Percentiles rank a stretch among this genome's conserved stretches.
Conservation (phyloP, 2,797 vertebrate species). For the Denticeps clupeoides region DNA sequence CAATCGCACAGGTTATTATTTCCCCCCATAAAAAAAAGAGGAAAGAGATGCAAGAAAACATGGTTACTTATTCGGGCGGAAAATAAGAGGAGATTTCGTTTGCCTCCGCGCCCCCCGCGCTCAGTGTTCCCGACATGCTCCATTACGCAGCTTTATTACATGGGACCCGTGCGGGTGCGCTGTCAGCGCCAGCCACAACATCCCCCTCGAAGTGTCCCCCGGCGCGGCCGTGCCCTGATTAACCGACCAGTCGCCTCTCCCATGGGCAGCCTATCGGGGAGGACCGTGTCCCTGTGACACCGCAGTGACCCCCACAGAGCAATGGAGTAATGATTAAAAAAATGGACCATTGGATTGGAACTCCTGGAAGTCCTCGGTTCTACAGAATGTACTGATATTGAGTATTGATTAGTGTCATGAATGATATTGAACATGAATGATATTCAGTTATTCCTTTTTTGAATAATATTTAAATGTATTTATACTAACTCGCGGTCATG, state of each 20-base stretch:
- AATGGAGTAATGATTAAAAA: too few species aligned
- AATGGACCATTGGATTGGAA: too few species aligned
- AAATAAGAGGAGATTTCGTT: slow-evolving; percentile 42
- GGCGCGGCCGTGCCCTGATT: slow-evolving; percentile 42
- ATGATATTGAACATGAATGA: too few species aligned
- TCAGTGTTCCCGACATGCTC: slow-evolving; percentile 36
- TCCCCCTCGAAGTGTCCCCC: slow-evolving; percentile 34
- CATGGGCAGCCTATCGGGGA: not conserved
- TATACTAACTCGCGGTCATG: too few species aligned
- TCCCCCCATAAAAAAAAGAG: slow-evolving; percentile 14
- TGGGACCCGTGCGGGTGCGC: slow-evolving; percentile 37
- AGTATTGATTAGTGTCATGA: too few species aligned
- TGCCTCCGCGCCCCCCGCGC: slow-evolving; percentile 40
- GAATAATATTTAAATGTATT: too few species aligned
- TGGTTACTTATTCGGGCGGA: slow-evolving; percentile 25
- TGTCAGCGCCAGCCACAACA: slow-evolving; percentile 55
- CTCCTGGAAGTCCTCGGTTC: too few species aligned
- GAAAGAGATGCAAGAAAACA: not conserved
- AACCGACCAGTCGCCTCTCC: slow-evolving; percentile 13
- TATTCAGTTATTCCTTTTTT: too few species aligned
- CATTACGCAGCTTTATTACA: slow-evolving; percentile 41
- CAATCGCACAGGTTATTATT: slow-evolving; percentile 31
- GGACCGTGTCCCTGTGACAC: not conserved
- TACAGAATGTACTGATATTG: too few species aligned
- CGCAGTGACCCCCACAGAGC: too few species aligned